These are phyloP conservation scores for Steatocranus sp. DNA, from an alignment of 2,797 vertebrate genomes.

Conservation along the genomic window DNA sequence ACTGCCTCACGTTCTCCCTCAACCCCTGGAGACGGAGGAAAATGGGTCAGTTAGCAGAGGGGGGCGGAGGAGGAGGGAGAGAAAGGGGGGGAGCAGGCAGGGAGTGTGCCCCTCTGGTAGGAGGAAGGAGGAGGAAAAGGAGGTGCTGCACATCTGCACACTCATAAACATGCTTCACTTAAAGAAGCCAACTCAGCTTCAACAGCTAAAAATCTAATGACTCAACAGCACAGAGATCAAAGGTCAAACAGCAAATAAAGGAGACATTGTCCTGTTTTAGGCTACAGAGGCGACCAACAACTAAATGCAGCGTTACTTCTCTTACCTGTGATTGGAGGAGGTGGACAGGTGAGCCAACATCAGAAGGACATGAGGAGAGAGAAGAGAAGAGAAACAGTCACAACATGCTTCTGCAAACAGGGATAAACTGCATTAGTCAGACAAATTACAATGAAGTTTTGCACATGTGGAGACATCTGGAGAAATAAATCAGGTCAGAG, in stretches of 20 bases:
- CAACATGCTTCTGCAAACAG: background rate
- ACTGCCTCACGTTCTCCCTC: background rate
- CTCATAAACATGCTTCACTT: background rate
- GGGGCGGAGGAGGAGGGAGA: background rate
- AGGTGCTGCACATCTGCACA: background rate
- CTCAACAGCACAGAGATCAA: background rate
- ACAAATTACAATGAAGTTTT: background rate
- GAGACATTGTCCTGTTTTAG: background rate
- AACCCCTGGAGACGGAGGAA: slow-evolving; percentile 40
- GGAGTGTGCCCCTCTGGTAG: slow-evolving; percentile 36
- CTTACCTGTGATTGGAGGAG: slow-evolving; percentile 19
- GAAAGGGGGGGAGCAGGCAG: background rate
- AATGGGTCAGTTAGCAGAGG: slow-evolving; percentile 67
- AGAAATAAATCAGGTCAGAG: background rate
- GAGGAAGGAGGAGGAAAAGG: background rate
- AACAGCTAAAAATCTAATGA: background rate
- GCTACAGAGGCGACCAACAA: background rate
- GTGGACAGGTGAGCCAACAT: background rate
- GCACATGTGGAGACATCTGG: background rate
- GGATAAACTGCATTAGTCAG: background rate
- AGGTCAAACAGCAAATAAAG: background rate
- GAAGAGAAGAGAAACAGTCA: background rate
- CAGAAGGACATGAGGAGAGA: slow-evolving; percentile 10
- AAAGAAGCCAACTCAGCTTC: background rate
- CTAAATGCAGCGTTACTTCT: background rate